Evolutionary conservation across 1,140 invertebrate species (phyloP).

Genomic region (Zaprionus camerounensis): DNA sequence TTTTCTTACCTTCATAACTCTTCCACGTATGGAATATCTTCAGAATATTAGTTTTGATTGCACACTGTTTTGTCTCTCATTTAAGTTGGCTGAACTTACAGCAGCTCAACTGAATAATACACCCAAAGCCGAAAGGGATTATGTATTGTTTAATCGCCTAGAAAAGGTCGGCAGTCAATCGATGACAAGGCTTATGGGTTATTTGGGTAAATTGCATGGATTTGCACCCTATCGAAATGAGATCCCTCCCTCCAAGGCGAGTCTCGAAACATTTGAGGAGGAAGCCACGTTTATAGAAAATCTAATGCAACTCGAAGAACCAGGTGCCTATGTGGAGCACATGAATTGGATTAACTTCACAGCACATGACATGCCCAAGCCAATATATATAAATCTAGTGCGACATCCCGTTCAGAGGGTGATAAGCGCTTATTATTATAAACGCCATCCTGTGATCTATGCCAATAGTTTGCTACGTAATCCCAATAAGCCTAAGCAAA

Average conservation of each 20-base stretch:
- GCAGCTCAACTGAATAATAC: conserved; percentile 90
- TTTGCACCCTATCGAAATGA: conserved; percentile 57
- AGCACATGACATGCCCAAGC: conserved; percentile 90
- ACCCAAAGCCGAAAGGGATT: conserved; percentile 87
- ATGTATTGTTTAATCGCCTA: conserved; percentile 92
- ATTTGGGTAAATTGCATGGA: conserved; percentile 86
- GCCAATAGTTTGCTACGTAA: conserved; percentile 89
- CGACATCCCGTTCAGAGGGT: conserved; percentile 94
- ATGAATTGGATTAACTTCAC: conserved; percentile 85
- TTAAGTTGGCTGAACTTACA: conserved; percentile 58
- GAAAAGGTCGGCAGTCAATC: conserved; percentile 95
- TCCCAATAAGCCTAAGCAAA: conserved; percentile 90
- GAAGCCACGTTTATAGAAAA: conserved; percentile 86
- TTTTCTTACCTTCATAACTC: neutral
- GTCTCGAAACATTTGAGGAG: conserved; percentile 84
- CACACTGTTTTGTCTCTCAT: conserved; percentile 25
- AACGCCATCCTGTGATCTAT: conserved; percentile 87
- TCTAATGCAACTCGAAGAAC: conserved; percentile 56
- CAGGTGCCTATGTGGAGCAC: conserved; percentile 77
- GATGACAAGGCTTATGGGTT: conserved; percentile 90
- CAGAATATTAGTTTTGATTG: neutral
- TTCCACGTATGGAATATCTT: neutral
- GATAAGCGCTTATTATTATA: conserved; percentile 94
- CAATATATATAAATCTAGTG: conserved; percentile 95
- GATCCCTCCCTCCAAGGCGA: neutral